Conservation (phyloP, 2,113 vertebrate species). For the Colistium nudipinnis region DNA sequence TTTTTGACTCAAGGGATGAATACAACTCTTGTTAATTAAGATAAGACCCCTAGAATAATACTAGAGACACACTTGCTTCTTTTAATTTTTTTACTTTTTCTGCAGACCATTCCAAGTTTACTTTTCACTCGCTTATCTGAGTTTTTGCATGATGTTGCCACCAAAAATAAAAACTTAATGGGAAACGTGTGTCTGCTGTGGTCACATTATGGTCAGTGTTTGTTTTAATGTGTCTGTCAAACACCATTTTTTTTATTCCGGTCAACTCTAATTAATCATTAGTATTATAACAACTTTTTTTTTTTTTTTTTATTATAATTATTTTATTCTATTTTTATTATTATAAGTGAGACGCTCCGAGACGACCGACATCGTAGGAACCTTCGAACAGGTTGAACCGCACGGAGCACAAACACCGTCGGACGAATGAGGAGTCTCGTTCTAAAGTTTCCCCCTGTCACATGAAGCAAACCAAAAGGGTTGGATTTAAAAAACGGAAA, state of each 20-base stretch:
- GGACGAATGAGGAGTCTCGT: neutral
- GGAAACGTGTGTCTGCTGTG: slow-evolving; percentile 55
- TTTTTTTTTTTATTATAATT: too few species aligned
- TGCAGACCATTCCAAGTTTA: slow-evolving; percentile 51
- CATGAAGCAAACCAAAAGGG: neutral
- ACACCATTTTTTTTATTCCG: too few species aligned
- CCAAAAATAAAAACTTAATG: slow-evolving; percentile 78
- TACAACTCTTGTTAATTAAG: too few species aligned
- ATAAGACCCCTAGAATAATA: too few species aligned
- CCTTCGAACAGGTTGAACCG: neutral
- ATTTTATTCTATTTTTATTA: too few species aligned
- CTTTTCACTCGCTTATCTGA: slow-evolving; percentile 31
- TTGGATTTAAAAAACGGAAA: neutral
- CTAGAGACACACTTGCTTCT: slow-evolving; percentile 8
- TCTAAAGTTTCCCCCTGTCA: neutral
- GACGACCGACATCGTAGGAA: neutral
- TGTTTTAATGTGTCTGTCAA: too few species aligned
- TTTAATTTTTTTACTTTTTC: slow-evolving; percentile 29
- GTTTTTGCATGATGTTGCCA: slow-evolving; percentile 72
- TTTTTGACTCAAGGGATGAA: too few species aligned
- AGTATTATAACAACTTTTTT: too few species aligned
- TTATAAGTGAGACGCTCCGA: too few species aligned
- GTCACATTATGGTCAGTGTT: too few species aligned
- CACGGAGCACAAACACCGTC: slow-evolving; percentile 14
- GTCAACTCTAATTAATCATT: too few species aligned